phyloP scores from a whole-genome alignment of 2,113 vertebrate species.

The Ictalurus furcatus region DNA sequence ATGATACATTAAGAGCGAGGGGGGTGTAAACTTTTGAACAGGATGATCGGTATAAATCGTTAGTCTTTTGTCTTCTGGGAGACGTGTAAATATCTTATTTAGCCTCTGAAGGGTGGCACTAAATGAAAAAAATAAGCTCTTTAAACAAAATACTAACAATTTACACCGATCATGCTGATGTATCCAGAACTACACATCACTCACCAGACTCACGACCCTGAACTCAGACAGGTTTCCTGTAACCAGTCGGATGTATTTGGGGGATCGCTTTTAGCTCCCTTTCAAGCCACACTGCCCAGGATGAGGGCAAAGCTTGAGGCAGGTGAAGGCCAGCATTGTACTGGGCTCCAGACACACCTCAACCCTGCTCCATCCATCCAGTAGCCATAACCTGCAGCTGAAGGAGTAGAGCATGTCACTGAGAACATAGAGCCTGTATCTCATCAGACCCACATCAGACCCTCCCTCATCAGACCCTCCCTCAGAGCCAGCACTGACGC shows the following conservation, averaged over 20 bases:
- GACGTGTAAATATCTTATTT: too few species aligned
- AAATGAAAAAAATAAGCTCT: too few species aligned
- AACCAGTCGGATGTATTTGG: not conserved
- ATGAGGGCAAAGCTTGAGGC: slow-evolving; percentile 66
- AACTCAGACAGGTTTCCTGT: not conserved
- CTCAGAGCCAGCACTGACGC: not conserved
- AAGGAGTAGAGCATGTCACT: not conserved
- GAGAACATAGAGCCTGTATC: not conserved
- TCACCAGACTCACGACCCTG: slow-evolving; percentile 21
- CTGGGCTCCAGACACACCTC: slow-evolving; percentile 50
- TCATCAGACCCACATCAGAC: not conserved
- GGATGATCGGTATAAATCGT: too few species aligned
- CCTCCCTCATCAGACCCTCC: not conserved
- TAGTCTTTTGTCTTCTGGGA: too few species aligned
- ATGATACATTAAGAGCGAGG: too few species aligned
- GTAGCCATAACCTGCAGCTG: not conserved
- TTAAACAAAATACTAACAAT: too few species aligned
- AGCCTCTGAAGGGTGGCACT: too few species aligned
- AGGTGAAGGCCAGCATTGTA: slow-evolving; percentile 66
- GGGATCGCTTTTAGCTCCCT: slow-evolving; percentile 46
- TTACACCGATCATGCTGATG: too few species aligned
- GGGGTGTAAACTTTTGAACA: too few species aligned
- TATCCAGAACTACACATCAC: not conserved
- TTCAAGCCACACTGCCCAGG: slow-evolving; percentile 57
- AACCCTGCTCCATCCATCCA: not conserved